Percentiles rank a stretch among this genome's conserved stretches.
Evolutionary conservation across 2,797 vertebrate genomes (phyloP).

Genomic region (Rousettus madagascariensis): DNA sequence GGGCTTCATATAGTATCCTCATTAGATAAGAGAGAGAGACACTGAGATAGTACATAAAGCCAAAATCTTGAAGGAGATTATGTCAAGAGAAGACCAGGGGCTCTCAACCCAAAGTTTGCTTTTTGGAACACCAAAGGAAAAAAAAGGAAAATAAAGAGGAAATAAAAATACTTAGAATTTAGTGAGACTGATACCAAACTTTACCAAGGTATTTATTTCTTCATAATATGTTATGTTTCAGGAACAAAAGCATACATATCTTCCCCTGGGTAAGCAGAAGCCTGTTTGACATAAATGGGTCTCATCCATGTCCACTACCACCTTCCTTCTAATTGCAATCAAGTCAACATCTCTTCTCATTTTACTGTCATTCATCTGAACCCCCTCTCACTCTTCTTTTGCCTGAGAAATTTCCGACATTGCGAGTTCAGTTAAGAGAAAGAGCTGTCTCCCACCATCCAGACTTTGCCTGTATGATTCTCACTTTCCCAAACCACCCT

Average conservation of each 20-base stretch:
- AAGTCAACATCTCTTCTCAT: background rate
- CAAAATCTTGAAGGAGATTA: background rate
- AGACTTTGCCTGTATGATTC: background rate
- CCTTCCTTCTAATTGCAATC: background rate
- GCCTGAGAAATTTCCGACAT: background rate
- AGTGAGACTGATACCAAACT: background rate
- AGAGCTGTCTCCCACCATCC: background rate
- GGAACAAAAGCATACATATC: background rate
- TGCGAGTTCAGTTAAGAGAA: background rate
- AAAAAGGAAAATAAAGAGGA: background rate
- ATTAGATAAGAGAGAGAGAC: background rate
- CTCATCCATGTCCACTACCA: background rate
- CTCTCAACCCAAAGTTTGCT: conserved; percentile 23
- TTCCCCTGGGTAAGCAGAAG: background rate
- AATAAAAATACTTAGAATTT: conserved; percentile 21
- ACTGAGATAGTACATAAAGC: background rate
- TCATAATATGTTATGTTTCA: background rate
- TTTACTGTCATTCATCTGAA: background rate
- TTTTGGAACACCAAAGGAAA: background rate
- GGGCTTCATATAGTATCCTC: background rate
- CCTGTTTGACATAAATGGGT: background rate
- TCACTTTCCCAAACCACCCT: background rate
- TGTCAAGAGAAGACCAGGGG: background rate
- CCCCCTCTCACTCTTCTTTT: background rate
- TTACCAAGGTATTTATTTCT: background rate